A percentile compares a stretch with the other conserved stretches of the same genome.
phyloP scores from a whole-genome alignment of 2,797 vertebrate species.

The Macroramphosus scolopax region DNA sequence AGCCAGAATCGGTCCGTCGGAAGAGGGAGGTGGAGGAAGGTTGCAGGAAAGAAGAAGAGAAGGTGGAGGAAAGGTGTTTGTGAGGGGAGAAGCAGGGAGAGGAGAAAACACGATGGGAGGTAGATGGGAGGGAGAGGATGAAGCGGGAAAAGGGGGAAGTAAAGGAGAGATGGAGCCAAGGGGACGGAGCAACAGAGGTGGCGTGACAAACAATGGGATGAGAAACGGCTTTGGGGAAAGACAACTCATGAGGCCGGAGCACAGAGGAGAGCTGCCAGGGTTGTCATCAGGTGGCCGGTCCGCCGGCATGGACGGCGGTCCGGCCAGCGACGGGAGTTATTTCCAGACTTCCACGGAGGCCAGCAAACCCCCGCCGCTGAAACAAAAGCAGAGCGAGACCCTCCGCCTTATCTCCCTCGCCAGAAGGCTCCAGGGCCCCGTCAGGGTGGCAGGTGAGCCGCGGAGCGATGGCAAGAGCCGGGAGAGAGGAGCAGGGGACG shows the following conservation, averaged over 20 bases:
- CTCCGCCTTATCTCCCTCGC: constrained; percentile 71
- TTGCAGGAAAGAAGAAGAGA: constrained; percentile 8
- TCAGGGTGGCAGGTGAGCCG: constrained; percentile 45
- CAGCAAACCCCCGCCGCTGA: constrained; percentile 61
- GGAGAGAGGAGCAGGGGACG: constrained; percentile 19
- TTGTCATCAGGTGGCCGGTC: no score
- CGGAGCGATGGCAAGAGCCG: constrained; percentile 43
- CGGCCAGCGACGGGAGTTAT: constrained; percentile 82
- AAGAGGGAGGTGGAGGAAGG: constrained; percentile 10
- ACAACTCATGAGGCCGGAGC: constrained; percentile 37
- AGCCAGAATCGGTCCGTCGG: constrained; percentile 82
- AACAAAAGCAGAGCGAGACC: constrained; percentile 72
- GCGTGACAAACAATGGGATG: constrained; percentile 39
- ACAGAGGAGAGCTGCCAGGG: constrained; percentile 67
- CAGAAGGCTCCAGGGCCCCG: constrained; percentile 70
- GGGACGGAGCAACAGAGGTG: constrained; percentile 23
- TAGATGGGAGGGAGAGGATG: constrained; percentile 9
- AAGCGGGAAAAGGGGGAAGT: constrained; percentile 11
- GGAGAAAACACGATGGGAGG: constrained; percentile 14
- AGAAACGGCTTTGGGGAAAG: no score
- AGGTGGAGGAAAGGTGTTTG: not conserved
- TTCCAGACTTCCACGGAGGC: constrained; percentile 70
- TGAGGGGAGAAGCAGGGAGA: constrained; percentile 17
- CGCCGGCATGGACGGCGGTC: constrained; percentile 62
- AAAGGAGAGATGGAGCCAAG: constrained; percentile 23